Evolutionary conservation across 2,888 invertebrate species (phyloP), one percentile per base, ranked within the genome.

Genomic region (Ennomos erosarius): DNA sequence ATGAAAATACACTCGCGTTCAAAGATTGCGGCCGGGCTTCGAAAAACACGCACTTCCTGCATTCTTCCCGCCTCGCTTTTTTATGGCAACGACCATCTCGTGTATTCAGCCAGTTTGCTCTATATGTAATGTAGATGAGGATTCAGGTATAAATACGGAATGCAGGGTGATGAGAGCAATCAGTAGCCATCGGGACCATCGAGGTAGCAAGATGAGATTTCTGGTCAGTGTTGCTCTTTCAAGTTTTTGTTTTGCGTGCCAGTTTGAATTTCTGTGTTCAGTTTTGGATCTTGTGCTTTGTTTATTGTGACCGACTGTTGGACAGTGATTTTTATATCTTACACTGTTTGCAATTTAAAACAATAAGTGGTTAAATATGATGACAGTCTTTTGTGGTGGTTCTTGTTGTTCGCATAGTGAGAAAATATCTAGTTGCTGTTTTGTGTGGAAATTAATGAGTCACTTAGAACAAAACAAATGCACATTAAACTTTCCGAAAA

Each of bases 31-130:
- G 61, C 71, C 36, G 64, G 74, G 10, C 47, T 64, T 77, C 81
- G 84, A 84, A 84, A 79, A 71, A 75, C 75, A 74, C 79, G 79
- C 79, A 81, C 87, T 91, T 90, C 90, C 90, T 88, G 85, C 88
- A 88, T 89, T 85, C 88, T 85, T 85, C 76, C 84, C 82, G 77
- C 65, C 40, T 45, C 43, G 38, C 65, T 76, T 67, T 68, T 73
- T 69, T 61, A 66, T 71, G 61, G 67, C 68, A 71, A 65, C 69
- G 67, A 68, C 55, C 72, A 75, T 75, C 60, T 59, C 73, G 68
- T 71, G 72, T 69, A 46, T 65, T 75, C 79, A 76, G 78, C 73
- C 71, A 55, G 64, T 61, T 59, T 79, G 79, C 70, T 81, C 77
- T 74, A 79, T 75, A 78, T 78, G 63, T 56, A 68, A 73, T 74